Conservation (phyloP, 2,797 vertebrate species). For the Aselliscus stoliczkanus region DNA sequence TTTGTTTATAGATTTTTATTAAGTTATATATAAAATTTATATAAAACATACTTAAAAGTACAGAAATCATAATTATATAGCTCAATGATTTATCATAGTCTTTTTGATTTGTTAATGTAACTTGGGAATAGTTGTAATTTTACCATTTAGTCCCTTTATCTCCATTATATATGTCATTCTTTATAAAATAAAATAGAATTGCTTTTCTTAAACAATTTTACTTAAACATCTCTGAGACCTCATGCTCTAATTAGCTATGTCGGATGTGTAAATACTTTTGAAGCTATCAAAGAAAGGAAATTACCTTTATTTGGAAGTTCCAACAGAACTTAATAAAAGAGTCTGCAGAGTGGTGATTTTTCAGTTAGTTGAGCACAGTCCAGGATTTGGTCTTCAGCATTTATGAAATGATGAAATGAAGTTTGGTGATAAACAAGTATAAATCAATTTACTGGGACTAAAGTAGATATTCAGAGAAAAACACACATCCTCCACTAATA, state of each 20-base stretch:
- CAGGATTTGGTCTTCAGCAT: conserved; percentile 19
- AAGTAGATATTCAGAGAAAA: background rate
- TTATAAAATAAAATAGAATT: conserved; percentile 21
- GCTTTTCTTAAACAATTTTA: conserved; percentile 10
- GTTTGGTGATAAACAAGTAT: background rate
- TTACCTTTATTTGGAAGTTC: conserved; percentile 26
- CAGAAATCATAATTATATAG: background rate
- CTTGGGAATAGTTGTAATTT: background rate
- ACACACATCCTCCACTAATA: background rate
- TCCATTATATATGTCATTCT: background rate
- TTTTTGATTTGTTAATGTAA: conserved; percentile 2
- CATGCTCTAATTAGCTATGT: background rate
- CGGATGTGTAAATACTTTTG: background rate
- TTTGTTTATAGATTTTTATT: conserved; percentile 10
- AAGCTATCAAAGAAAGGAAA: background rate
- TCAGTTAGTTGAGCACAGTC: background rate
- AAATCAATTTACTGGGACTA: background rate
- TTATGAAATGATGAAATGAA: conserved; percentile 14
- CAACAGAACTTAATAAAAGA: conserved; percentile 8
- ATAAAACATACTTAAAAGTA: background rate
- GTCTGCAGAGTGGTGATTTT: background rate
- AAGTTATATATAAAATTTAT: background rate
- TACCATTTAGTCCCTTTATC: background rate
- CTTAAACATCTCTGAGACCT: background rate
- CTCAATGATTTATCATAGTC: background rate